Evolutionary conservation across 2,888 invertebrate species (phyloP).

Genomic region (Dimorphilus gyrociliatus): DNA sequence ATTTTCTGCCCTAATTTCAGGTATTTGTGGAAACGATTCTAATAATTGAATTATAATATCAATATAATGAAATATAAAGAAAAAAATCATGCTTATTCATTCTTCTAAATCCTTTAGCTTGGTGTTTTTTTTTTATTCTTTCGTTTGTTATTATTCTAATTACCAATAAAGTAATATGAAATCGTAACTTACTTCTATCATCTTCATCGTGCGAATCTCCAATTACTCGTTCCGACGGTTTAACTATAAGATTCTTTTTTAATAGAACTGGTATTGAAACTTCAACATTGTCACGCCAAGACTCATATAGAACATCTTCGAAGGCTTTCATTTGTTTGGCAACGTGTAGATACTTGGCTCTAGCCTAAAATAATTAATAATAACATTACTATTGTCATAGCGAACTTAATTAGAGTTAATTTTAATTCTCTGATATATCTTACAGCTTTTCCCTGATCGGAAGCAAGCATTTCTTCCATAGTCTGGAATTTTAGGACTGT

Average conservation of each 20-base stretch:
- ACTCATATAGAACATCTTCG: conserved; percentile 53
- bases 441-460: conserved; percentile 50
- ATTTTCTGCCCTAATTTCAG: no score
- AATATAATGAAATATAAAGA: no score
- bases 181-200: no score
- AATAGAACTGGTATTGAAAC: conserved; percentile 45
- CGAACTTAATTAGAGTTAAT: conserved; percentile 1
- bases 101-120: no score
- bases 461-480: conserved; percentile 55
- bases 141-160: no score
- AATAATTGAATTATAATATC: no score
- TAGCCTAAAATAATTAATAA: conserved; percentile 41
- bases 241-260: conserved; percentile 24
- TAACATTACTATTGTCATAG: background rate
- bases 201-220: background rate
- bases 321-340: conserved; percentile 57
- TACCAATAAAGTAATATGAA: no score
- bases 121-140: no score
- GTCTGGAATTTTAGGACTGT: conserved; percentile 62
- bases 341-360: conserved; percentile 57
- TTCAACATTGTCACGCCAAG: conserved; percentile 52
- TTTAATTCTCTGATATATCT: conserved; percentile 7
- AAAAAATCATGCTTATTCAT: no score
- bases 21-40: no score
- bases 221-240: conserved; percentile 4